A percentile compares a stretch with the other conserved stretches of the same genome.
Conservation (phyloP, 1,140 invertebrate species). For the Pseudachorutes palmiensis region DNA sequence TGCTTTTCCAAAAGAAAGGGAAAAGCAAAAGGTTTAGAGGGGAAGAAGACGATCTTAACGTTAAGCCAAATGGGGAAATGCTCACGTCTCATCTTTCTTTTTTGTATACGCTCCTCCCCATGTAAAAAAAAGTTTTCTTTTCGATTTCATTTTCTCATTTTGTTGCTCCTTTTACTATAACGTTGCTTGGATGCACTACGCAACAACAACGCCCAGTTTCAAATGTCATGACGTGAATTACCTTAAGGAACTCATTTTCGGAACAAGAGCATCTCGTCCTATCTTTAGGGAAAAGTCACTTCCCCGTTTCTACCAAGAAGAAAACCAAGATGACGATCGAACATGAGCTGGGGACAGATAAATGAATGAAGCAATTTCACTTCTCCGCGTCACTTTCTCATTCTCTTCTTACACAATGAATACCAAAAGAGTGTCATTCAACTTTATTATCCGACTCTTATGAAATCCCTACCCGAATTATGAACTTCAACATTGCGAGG, state of each 20-base stretch:
- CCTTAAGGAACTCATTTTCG: neutral
- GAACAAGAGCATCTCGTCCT: neutral
- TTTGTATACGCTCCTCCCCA: neutral
- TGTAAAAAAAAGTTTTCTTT: neutral
- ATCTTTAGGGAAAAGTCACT: too few species aligned
- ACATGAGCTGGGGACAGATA: neutral
- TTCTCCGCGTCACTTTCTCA: neutral
- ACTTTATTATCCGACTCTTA: neutral
- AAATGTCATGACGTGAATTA: neutral
- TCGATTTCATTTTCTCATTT: conserved; percentile 2
- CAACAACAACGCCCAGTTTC: too few species aligned
- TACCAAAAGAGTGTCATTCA: neutral
- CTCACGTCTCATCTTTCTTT: neutral
- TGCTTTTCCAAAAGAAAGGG: too few species aligned
- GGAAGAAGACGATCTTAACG: neutral
- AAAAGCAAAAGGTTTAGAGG: too few species aligned
- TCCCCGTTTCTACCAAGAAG: neutral
- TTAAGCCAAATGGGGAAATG: neutral
- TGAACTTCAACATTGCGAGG: neutral
- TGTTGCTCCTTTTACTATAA: neutral
- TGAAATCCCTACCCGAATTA: neutral
- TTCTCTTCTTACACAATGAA: neutral
- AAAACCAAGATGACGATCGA: neutral
- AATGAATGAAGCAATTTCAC: neutral
- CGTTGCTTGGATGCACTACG: too few species aligned